Evolutionary conservation across 2,888 invertebrate species (phyloP).

Genomic region (Drosophila diplacantha): DNA sequence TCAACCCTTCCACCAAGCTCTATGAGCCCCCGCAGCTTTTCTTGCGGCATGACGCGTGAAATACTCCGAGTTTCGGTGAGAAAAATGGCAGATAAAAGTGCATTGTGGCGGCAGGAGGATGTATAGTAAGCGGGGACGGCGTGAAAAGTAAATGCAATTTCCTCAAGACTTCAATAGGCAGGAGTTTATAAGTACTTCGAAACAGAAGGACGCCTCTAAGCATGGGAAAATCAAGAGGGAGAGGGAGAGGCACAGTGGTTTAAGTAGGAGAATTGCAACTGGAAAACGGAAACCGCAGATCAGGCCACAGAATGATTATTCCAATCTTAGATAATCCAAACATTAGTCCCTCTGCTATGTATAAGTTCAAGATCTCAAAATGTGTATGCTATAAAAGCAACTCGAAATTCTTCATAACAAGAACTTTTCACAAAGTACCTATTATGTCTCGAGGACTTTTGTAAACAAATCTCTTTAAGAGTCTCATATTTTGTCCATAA

Average conservation of each 20-base stretch:
- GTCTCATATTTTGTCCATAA: slow-evolving; percentile 5
- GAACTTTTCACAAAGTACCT: neutral
- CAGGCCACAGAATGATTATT: neutral
- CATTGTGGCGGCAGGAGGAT: slow-evolving; percentile 28
- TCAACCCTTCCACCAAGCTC: slow-evolving; percentile 1
- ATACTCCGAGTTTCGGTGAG: slow-evolving; percentile 60
- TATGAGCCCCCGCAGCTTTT: slow-evolving; percentile 5
- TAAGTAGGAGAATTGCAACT: neutral
- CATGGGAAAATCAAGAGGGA: slow-evolving; percentile 18
- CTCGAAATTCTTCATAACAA: neutral
- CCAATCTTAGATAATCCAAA: neutral
- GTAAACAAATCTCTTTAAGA: slow-evolving; percentile 8
- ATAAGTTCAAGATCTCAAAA: neutral
- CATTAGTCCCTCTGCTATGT: neutral
- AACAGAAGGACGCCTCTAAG: slow-evolving; percentile 40
- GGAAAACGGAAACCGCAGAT: too few species aligned
- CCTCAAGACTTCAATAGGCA: slow-evolving; percentile 63
- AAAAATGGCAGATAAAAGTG: slow-evolving; percentile 47
- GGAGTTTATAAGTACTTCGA: slow-evolving; percentile 62
- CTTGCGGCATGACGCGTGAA: slow-evolving; percentile 66
- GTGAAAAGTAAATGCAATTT: slow-evolving; percentile 68
- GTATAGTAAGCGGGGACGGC: slow-evolving; percentile 2
- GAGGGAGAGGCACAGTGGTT: neutral
- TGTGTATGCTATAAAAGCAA: neutral
- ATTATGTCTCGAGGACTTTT: slow-evolving; percentile 3